Evolutionary conservation across 2,797 vertebrate species (phyloP), one percentile per base, ranked within the genome.

Genomic region (Enteromius afrohamiltoni): DNA sequence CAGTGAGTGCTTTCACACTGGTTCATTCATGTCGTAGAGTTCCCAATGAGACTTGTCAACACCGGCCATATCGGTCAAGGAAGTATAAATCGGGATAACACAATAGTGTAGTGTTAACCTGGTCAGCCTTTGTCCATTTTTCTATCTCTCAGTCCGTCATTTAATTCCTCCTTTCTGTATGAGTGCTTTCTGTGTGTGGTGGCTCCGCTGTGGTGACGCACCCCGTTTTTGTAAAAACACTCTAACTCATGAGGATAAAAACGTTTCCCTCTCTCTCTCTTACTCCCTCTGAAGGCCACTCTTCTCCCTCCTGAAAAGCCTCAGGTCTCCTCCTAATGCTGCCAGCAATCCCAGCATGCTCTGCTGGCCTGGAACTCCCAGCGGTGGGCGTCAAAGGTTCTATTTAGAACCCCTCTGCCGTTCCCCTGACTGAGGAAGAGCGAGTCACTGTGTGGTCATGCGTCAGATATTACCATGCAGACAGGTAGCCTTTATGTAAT

Each of bases 171-270:
- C 79, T 65, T 65, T 64, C 65, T 80, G 60, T 73, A 90, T 93
- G 91, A 93, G 91, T 92, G 89, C 91, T 68, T 87, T 91, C 85
- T 91, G 91, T 94, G 92, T 94, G 78, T 92, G 85, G 91, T 83
- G 91, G 91, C 92, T 93, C 90, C 90, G 83, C 86, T 91, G 91
- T 80, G 92, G 92, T 91, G 92, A 92, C 89, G 86, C 86, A 91
- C 92, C 92, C 91, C 92, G 87, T 88, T 92, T 94, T 94, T 60
- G 92, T 92, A 92, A 95, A 94, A 93, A 93, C 91, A 93, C 89
- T 77, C 74, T 40, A 80, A 86, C 83, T 85, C 70, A 83, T 55
- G 75, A 45, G 65, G 84, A 74, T 77, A 85, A 88, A 88, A 90
- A 91, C 85, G 82, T 45, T 85, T 80, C 86, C 87, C 90, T 83